phyloP scores from a whole-genome alignment of 2,113 vertebrate species.

The Stegostoma tigrinum region DNA sequence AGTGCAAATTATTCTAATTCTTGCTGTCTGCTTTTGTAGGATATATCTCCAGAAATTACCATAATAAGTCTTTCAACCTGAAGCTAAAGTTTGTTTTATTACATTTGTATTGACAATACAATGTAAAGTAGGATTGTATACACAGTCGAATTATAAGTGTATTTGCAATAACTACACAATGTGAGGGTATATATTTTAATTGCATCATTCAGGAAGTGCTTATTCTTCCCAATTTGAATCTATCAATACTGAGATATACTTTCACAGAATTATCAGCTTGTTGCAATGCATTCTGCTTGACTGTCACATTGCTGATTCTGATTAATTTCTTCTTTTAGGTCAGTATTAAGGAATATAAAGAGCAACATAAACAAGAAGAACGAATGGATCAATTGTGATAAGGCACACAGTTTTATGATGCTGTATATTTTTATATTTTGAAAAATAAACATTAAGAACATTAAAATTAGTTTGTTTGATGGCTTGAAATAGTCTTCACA shows the following conservation, averaged over 20 bases:
- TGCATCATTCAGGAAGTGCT: neutral
- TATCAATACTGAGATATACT: neutral
- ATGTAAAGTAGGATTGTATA: neutral
- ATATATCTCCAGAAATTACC: neutral
- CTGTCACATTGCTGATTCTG: neutral
- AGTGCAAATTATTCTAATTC: neutral
- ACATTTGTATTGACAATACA: neutral
- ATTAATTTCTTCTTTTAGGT: slow-evolving; percentile 52
- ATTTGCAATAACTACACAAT: neutral
- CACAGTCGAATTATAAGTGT: neutral
- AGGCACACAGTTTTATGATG: too few relatives aligned
- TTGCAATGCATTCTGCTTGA: neutral
- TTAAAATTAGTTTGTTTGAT: neutral
- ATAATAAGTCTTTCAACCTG: neutral
- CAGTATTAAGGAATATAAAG: slow-evolving; percentile 62
- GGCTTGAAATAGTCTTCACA: neutral
- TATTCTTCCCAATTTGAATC: neutral
- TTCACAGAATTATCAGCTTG: neutral
- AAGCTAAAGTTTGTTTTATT: neutral
- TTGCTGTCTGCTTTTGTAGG: neutral
- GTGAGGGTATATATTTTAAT: neutral
- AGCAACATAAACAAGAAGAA: slow-evolving; percentile 54
- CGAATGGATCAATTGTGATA: slow-evolving; percentile 59
- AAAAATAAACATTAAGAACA: slow-evolving; percentile 28
- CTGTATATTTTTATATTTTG: slow-evolving; percentile 22